Percentiles rank a stretch among this genome's conserved stretches.
Conservation (phyloP, 1,140 invertebrate species). For the Sitobion miscanthi region DNA sequence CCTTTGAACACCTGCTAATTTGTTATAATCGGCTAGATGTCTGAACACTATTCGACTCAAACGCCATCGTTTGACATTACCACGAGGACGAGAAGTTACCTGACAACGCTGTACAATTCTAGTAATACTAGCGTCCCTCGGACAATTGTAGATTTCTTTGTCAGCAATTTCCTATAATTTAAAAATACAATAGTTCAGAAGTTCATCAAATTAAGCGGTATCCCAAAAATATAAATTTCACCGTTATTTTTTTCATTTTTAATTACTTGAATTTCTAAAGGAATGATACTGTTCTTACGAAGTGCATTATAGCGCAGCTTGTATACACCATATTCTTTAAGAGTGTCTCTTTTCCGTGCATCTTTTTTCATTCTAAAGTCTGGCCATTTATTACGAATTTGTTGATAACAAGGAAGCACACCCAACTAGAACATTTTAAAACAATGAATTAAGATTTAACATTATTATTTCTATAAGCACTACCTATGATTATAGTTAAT, state of each 20-base stretch:
- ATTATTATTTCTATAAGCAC: background rate
- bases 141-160: slow-evolving; percentile 76
- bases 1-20: slow-evolving; percentile 83
- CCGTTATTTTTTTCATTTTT: background rate
- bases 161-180: slow-evolving; percentile 70
- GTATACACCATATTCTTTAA: slow-evolving; percentile 74
- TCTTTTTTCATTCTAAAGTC: slow-evolving; percentile 83
- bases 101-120: slow-evolving; percentile 77
- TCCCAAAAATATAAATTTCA: background rate
- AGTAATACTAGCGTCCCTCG: slow-evolving; percentile 72
- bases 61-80: slow-evolving; percentile 77
- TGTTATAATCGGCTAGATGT: slow-evolving; percentile 88
- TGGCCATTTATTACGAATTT: slow-evolving; percentile 65
- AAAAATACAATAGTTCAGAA: too few species aligned
- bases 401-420: slow-evolving; percentile 33
- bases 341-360: slow-evolving; percentile 76
- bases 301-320: slow-evolving; percentile 78
- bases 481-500: background rate
- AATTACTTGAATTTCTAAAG: slow-evolving; percentile 74
- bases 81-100: slow-evolving; percentile 79
- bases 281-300: slow-evolving; percentile 81
- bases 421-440: slow-evolving; percentile 32
- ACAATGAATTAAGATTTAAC: background rate
- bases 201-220: too few species aligned
- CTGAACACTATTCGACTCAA: slow-evolving; percentile 88